A percentile compares a stretch with the other conserved stretches of the same genome.
These are phyloP conservation scores for Listronotus oregonensis DNA, from an alignment of 1,140 invertebrate genomes.

Conservation along the genomic window DNA sequence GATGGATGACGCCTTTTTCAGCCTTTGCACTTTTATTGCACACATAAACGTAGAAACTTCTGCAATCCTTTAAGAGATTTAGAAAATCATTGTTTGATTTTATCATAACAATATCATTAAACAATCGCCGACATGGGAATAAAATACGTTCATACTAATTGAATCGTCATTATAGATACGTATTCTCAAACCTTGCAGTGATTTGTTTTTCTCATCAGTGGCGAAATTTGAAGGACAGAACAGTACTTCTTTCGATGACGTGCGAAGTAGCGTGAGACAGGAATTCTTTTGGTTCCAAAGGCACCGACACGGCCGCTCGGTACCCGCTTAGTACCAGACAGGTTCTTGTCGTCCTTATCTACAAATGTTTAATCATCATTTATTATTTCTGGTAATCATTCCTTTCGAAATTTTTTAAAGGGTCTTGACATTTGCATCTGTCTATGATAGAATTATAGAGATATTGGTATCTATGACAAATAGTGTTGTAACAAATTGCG, in stretches of 20 bases:
- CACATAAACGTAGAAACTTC: no score
- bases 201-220: conserved; percentile 33
- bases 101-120: no score
- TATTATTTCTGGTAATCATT: conserved; percentile 36
- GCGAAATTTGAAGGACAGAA: conserved; percentile 34
- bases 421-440: conserved; percentile 26
- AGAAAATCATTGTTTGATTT: no score
- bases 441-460: conserved; percentile 3
- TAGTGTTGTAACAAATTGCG: no score
- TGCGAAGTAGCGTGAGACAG: conserved; percentile 38
- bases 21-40: no score
- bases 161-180: conserved; percentile 24
- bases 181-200: conserved; percentile 9
- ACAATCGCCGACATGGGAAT: no score
- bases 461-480: not conserved
- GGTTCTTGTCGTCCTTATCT: conserved; percentile 30
- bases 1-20: no score
- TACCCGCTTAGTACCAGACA: conserved; percentile 2
- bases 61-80: no score
- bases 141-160: conserved; percentile 10
- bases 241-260: conserved; percentile 33
- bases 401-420: conserved; percentile 14
- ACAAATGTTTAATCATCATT: conserved; percentile 34
- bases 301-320: conserved; percentile 18
- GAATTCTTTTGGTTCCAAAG: conserved; percentile 32